Evolutionary conservation across 2,113 vertebrate species (phyloP), one percentile per base, ranked within the genome.

Genomic region (Tetrax tetrax): DNA sequence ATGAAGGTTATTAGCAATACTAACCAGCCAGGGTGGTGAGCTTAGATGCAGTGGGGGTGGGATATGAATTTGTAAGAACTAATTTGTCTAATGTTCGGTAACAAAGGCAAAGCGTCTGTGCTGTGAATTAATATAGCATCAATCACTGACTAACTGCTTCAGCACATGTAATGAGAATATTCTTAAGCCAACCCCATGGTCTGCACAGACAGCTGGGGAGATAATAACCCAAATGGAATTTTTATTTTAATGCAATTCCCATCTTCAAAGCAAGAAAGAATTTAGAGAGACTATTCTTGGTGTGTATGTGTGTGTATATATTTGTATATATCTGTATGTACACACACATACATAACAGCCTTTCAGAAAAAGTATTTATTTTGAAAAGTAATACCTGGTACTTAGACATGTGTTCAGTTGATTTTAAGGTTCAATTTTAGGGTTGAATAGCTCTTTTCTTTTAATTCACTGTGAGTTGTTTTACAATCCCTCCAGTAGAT

Each of bases 41-140:
- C 83, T 37, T 94, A 87, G 96, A 72, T 87, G 90, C 43, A 53
- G 61, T 76, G 84, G 87, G 61, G 92, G 94, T 53, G 90, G 95
- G 74, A 90, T 10, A 21, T 65, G 96, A 98, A 98, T 98, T 97
- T 97, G 95, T 98, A 98, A 98, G 97, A 90, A 96, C 98, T 98
- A 98, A 99, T 99, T 98, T 99, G 97, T 98, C 97, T 98, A 98
- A 99, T 98, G 98, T 97, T 97, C 65, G 14, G 96, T 96, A 98
- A 98, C 98, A 98, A 98, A 97, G 97, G 96, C 97, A 97, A 97
- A 90, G 82, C 17, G 89, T 96, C 96, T 98, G 91, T 81, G 86
- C 93, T 45, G 50, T 91, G 94, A 95, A 97, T 98, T 98, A 98
- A 98, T 91, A 96, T 27, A 78, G 87, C 98, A 99, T 99, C 98